Evolutionary conservation across 1,140 invertebrate genomes (phyloP).

Genomic region (Phortica variegata): DNA sequence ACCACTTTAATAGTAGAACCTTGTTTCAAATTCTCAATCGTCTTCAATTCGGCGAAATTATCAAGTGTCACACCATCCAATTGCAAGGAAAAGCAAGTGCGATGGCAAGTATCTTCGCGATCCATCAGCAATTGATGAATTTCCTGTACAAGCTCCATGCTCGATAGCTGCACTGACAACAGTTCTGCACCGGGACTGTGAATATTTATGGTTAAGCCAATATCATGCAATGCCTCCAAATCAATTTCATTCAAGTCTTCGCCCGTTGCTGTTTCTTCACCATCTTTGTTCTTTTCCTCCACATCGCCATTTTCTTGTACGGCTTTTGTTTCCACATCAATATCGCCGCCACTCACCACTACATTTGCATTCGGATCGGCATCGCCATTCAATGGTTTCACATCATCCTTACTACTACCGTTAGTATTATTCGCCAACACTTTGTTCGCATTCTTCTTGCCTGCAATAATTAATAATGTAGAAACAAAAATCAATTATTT

Average conservation of each 20-base stretch:
- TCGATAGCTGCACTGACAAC: slow-evolving; percentile 93
- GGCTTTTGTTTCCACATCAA: neutral
- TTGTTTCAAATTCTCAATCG: slow-evolving; percentile 92
- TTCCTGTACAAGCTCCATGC: slow-evolving; percentile 98
- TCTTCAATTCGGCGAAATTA: slow-evolving; percentile 97
- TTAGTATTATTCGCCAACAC: slow-evolving; percentile 27
- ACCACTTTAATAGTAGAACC: slow-evolving; percentile 91
- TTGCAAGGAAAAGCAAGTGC: slow-evolving; percentile 97
- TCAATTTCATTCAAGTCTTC: slow-evolving; percentile 32
- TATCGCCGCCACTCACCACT: neutral
- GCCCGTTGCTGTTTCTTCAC: slow-evolving; percentile 1
- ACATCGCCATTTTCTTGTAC: neutral
- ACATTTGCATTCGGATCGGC: slow-evolving; percentile 43
- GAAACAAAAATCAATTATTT: slow-evolving; percentile 3
- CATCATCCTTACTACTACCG: slow-evolving; percentile 34
- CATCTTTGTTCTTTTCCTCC: neutral
- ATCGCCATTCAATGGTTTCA: slow-evolving; percentile 8
- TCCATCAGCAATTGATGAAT: slow-evolving; percentile 98
- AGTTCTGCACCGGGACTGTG: slow-evolving; percentile 83
- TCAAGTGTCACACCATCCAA: slow-evolving; percentile 91
- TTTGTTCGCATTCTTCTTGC: slow-evolving; percentile 47
- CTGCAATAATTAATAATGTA: slow-evolving; percentile 11
- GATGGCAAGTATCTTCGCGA: slow-evolving; percentile 94
- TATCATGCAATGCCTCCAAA: slow-evolving; percentile 90
- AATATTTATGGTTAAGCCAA: slow-evolving; percentile 91